A percentile compares a stretch with the other conserved stretches of the same genome.
Conservation (phyloP, 2,888 invertebrate genomes). For the Pantelozetes paolii region DNA sequence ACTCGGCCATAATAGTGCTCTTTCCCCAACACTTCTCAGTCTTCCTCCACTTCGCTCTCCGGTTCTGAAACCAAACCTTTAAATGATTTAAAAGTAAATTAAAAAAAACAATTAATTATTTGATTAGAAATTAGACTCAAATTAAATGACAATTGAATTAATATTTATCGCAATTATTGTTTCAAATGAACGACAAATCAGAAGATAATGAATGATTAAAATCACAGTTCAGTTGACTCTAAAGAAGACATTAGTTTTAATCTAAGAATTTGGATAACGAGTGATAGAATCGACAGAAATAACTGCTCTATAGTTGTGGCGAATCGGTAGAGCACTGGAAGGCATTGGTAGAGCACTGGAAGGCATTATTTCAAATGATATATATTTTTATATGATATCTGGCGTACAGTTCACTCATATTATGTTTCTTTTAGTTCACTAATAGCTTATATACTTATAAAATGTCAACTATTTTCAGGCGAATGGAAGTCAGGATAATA, state of each 20-base stretch:
- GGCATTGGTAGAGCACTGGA: not conserved
- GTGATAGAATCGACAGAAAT: not conserved
- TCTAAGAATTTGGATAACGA: not conserved
- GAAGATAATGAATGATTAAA: slow-evolving; percentile 19
- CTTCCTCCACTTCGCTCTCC: slow-evolving; percentile 95
- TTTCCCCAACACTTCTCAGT: slow-evolving; percentile 99
- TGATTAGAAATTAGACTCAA: not conserved
- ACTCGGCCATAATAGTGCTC: slow-evolving; percentile 98
- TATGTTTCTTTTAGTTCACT: slow-evolving; percentile 31
- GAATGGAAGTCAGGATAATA: not conserved
- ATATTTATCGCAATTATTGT: too few relatives aligned
- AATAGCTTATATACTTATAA: slow-evolving; percentile 22
- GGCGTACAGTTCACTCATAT: slow-evolving; percentile 2
- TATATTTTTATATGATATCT: slow-evolving; percentile 19
- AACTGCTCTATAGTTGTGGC: not conserved
- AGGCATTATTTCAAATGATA: slow-evolving; percentile 12
- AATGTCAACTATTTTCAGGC: not conserved
- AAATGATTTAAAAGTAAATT: too few relatives aligned
- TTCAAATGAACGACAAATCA: too few relatives aligned
- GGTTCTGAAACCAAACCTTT: slow-evolving; percentile 99
- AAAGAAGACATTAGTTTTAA: not conserved
- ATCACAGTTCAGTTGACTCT: slow-evolving; percentile 6
- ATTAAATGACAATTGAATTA: too few relatives aligned
- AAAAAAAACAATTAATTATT: not conserved
- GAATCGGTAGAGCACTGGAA: not conserved